Percentiles rank a stretch among this genome's conserved stretches.
These are phyloP conservation scores for Neodontobutis hainanensis DNA, from an alignment of 2,113 vertebrate species.

Conservation along the genomic window DNA sequence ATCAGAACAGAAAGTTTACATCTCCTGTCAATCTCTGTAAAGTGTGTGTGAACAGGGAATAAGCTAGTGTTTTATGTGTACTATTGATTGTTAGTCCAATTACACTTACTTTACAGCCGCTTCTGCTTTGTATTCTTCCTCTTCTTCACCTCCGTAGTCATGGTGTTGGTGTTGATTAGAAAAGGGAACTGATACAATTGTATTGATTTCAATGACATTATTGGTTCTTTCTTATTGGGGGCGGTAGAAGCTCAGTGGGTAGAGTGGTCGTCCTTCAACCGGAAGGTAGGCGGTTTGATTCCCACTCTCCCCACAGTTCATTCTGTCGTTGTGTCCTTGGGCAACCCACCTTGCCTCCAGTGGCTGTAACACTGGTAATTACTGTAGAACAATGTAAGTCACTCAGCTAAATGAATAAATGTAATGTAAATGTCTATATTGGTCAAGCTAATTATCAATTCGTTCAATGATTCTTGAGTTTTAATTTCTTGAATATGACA, in stretches of 20 bases:
- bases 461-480: not conserved
- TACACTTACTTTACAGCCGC: conserved; percentile 62
- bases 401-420: too few species aligned
- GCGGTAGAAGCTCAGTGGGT: too few species aligned
- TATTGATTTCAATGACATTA: not conserved
- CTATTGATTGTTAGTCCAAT: conserved; percentile 72
- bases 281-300: too few species aligned
- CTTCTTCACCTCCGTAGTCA: not conserved
- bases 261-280: too few species aligned
- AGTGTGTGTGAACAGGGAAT: conserved; percentile 49
- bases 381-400: too few species aligned
- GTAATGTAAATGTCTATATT: too few species aligned
- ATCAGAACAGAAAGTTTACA: not conserved
- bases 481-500: too few species aligned
- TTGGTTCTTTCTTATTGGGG: too few species aligned
- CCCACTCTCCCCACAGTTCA: too few species aligned
- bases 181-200: not conserved
- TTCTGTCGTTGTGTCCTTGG: too few species aligned
- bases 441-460: not conserved
- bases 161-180: not conserved
- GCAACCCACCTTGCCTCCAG: too few species aligned
- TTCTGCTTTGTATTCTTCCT: conserved; percentile 19
- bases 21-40: conserved; percentile 6
- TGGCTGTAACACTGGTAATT: too few species aligned
- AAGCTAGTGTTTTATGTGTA: conserved; percentile 59